Evolutionary conservation across 1,140 invertebrate genomes (phyloP), one percentile per base, ranked within the genome.

Genomic region (Macrobrachium rosenbergii): DNA sequence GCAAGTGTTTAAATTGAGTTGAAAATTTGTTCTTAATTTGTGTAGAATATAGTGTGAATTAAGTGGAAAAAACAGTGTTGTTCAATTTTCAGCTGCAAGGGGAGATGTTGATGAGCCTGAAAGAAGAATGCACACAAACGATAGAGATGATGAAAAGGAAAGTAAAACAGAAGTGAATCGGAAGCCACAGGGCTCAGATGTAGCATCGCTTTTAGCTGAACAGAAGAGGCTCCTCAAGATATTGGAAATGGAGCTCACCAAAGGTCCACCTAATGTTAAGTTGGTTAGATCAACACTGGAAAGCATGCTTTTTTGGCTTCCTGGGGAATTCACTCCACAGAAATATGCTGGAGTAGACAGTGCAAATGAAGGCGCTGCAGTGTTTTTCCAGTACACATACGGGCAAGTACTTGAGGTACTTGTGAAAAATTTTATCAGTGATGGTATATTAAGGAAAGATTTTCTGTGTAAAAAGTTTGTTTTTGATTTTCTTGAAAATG

Each of bases 311-410:
- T 5, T 62, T 16, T 76, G 21, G 67, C 43, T 90, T 0, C 86
- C 86, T 11, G 89, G 89, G 43, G 69, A 75, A 12, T 75, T 87
- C n/a, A 90, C 89, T 19, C 89, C 89, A n/a, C 88, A 90, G 64
- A 89, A 89, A 73, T 89, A 88, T 23, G 76, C 82, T 45, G 84
- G 78, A 8, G 52, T 83, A 23, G 89, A 90, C 76, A 45, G 23
- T 10, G 37, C 78, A 10, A 86, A 60, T 59, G 37, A 76, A 23
- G 83, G 88, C 23, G 75, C 64, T n/a, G 60, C 80, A 37, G 52
- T 88, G 21, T 90, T 90, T 67, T 81, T 37, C 14, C 73, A 67
- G 21, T 69, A 86, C 28, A 58, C 82, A 16, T 90, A 88, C 75
- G 77, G 86, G n/a, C 67, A 78, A n/a, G 62, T 80, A 17, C 16